Evolutionary conservation across 2,113 vertebrate genomes (phyloP), one percentile per base, ranked within the genome.

Genomic region (Cheilinus undulatus): DNA sequence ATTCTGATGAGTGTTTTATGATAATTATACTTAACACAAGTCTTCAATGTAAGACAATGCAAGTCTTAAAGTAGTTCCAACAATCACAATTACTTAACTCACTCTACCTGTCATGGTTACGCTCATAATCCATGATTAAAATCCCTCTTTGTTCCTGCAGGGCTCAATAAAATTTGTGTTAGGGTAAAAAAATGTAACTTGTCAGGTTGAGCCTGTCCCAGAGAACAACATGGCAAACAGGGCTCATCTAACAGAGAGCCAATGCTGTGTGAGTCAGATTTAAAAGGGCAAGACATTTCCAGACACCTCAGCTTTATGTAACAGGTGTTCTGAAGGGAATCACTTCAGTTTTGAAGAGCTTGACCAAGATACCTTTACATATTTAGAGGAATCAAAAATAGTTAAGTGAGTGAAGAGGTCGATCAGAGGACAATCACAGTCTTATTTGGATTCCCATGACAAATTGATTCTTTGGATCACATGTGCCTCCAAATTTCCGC

Each of bases 141-240:
- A 15, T 27, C 20, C 7, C 48, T 23, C 43, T 17, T 23, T 23
- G 28, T 50, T 7, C 20, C 27, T 17, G 8, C 34, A 38, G 19
- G 22, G 24, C 82, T 28, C 20, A 0, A 36, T 4, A 20, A 19
- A 1, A 13, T 42, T n/a, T 7, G 9, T 19, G 17, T 2, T 0
- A 3, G 0, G 1, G 3, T 0, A n/a, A 17, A 28, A 24, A 67
- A 77, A 78, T 51, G 62, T 15, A 12, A 60, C 27, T 22, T 3
- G 26, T 75, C 80, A 80, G 69, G 80, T 82, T 3, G 13, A 70
- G 20, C 75, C 27, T 26, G 64, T 60, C 27, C n/a, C 28, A 7
- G 0, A 38, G 28, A 63, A 14, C 28, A 61, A n/a, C 11, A 26
- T 0, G n/a, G 23, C 28, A n/a, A 30, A 3, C 40, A 17, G 40